Conservation (phyloP, 1,140 invertebrate genomes). For the Mylabris phalerata region DNA sequence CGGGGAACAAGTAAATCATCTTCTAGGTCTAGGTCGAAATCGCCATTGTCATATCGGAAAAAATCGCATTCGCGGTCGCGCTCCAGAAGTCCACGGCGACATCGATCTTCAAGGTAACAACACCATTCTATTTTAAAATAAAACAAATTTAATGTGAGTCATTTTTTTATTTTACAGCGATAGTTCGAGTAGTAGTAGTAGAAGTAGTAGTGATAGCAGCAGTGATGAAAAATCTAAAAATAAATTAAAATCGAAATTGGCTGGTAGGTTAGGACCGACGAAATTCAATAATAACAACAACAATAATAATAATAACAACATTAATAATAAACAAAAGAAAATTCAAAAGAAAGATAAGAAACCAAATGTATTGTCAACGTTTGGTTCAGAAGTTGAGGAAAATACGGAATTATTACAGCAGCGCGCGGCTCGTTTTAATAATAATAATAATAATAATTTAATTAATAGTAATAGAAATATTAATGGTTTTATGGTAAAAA, state of each 20-base stretch:
- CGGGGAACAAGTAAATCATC: conserved; percentile 35
- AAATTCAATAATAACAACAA: background rate
- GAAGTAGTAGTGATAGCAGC: conserved; percentile 2
- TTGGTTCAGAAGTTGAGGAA: conserved; percentile 56
- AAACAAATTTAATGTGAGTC: background rate
- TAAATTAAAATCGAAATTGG: conserved; percentile 42
- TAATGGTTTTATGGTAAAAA: conserved; percentile 5
- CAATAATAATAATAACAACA: conserved; percentile 27
- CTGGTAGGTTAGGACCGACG: conserved; percentile 35
- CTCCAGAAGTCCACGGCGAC: conserved; percentile 40
- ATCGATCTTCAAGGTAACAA: conserved; percentile 14
- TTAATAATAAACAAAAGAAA: conserved; percentile 41
- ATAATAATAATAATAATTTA: background rate
- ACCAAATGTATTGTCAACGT: conserved; percentile 61
- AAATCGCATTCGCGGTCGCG: conserved; percentile 48
- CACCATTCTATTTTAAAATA: background rate
- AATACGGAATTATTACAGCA: conserved; percentile 70
- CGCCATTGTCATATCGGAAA: conserved; percentile 32
- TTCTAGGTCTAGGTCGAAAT: conserved; percentile 37
- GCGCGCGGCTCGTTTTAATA: conserved; percentile 77
- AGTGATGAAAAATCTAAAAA: conserved; percentile 44
- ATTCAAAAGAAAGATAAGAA: conserved; percentile 53
- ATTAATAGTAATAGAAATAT: conserved; percentile 10
- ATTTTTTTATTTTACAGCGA: conserved; percentile 24
- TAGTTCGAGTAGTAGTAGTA: conserved; percentile 24